Base-by-base conservation (phyloP, 2,113 vertebrate species). In the Leptobrachium leishanense region DNA sequence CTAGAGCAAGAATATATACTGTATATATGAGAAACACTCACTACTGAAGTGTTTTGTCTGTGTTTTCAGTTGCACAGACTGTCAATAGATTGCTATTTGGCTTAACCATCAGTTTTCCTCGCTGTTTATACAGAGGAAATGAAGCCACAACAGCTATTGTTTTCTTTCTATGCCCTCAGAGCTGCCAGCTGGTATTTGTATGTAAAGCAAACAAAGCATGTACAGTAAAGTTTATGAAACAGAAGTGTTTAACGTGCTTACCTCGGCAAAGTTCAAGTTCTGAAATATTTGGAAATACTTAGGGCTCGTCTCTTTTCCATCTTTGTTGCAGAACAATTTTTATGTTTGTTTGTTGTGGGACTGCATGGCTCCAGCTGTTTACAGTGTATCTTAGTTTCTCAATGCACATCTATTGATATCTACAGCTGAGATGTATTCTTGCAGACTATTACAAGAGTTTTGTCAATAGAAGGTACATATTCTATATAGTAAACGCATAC, bases 231-330 rank as follows among this genome's bases (percentile, higher is more conserved):
- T 67, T 62, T 43, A 73, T 43, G 63, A 73, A 73, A 73, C 70
- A 73, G 62, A 79, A 73, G 50, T 79, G 77, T 79, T 79, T 79
- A 62, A 73, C 53, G 6, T 67, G 70, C 63, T 73, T 79, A 77
- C 63, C 67, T 77, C 59, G 43, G 68, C 55, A 77, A 76, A 76
- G 75, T 76, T 76, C 65, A 76, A 57, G 65, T 76, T 59, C 15
- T 44, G 43, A 50, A 31, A 76, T 76, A 76, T 76, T 76, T 76
- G 68, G 65, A 68, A 68, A 76, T 10, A n/a, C 75, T 68, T 10
- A 31, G 11, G 75, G 75, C 50, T 50, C 13, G n/a, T 76, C 64
- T 69, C 43, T 76, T 41, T 43, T 59, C 41, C 44, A 12, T 59
- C 55, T 76, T 53, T 59, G 55, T 41, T 59, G 13, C 65, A 50